These are phyloP conservation scores for Eulemur mongoz DNA, from an alignment of 2,797 vertebrate genomes.

Conservation along the genomic window DNA sequence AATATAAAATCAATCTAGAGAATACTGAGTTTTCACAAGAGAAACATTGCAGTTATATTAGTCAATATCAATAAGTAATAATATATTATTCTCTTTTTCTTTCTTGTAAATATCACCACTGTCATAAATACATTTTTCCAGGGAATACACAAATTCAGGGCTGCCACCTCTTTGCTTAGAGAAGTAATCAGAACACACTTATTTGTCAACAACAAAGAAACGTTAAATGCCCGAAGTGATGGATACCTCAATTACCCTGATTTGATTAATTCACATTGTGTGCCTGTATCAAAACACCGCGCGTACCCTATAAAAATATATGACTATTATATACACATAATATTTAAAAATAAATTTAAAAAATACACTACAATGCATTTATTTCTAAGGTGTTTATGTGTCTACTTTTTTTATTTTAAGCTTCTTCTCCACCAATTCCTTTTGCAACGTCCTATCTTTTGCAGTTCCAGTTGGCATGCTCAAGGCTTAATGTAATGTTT, in stretches of 20 bases:
- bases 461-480: conserved; percentile 66
- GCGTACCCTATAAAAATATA: neutral
- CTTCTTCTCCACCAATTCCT: conserved; percentile 60
- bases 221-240: neutral
- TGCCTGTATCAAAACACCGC: neutral
- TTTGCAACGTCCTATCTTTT: conserved; percentile 53
- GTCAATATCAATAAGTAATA: neutral
- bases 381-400: conserved; percentile 38
- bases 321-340: neutral
- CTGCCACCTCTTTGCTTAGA: neutral
- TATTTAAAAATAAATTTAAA: neutral
- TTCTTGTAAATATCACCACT: neutral
- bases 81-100: neutral
- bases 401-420: conserved; percentile 11
- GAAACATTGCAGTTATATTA: neutral
- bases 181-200: neutral
- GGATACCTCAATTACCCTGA: neutral
- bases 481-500: conserved; percentile 68
- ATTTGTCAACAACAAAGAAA: neutral
- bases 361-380: conserved; percentile 14
- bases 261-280: neutral
- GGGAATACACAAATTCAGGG: neutral
- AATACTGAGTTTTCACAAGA: neutral
- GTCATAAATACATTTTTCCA: neutral
- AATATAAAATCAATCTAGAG: neutral